Evolutionary conservation across 2,888 invertebrate genomes (phyloP).

Genomic region (Axea sp.): DNA sequence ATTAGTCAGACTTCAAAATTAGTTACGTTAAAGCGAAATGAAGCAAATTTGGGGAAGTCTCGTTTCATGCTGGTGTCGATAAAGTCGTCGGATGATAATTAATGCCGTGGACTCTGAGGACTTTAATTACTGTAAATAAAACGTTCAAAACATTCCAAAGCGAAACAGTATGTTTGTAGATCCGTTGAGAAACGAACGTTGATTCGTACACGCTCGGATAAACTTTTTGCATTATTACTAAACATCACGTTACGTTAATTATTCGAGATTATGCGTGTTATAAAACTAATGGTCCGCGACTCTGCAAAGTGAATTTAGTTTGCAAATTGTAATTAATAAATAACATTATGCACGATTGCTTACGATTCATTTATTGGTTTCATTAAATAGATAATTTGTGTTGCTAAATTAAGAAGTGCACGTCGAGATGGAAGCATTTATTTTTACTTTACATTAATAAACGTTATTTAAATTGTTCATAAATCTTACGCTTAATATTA

Average conservation of each 20-base stretch:
- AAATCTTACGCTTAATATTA: no score
- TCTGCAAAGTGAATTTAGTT: no score
- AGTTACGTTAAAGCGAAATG: constrained; percentile 35
- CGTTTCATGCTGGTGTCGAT: constrained; percentile 19
- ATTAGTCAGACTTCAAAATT: constrained; percentile 54
- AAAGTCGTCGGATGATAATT: constrained; percentile 17
- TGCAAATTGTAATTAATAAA: no score
- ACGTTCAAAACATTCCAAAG: neutral
- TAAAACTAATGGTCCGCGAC: constrained; percentile 5
- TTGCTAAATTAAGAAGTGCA: no score
- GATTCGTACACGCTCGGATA: no score
- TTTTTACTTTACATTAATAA: no score
- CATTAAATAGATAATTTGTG: no score
- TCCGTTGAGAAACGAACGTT: constrained; percentile 7
- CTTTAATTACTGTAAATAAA: constrained; percentile 4
- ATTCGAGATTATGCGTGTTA: constrained; percentile 3
- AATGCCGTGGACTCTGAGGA: constrained; percentile 10
- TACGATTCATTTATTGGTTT: no score
- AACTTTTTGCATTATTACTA: no score
- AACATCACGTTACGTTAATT: constrained; percentile 4
- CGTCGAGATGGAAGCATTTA: no score
- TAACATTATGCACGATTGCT: no score
- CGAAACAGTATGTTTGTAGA: neutral
- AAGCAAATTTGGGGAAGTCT: constrained; percentile 7
- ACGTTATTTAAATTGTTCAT: no score